A percentile compares a stretch with the other conserved stretches of the same genome.
phyloP scores from a whole-genome alignment of 2,888 invertebrate species.

The Cylloceria caligata region DNA sequence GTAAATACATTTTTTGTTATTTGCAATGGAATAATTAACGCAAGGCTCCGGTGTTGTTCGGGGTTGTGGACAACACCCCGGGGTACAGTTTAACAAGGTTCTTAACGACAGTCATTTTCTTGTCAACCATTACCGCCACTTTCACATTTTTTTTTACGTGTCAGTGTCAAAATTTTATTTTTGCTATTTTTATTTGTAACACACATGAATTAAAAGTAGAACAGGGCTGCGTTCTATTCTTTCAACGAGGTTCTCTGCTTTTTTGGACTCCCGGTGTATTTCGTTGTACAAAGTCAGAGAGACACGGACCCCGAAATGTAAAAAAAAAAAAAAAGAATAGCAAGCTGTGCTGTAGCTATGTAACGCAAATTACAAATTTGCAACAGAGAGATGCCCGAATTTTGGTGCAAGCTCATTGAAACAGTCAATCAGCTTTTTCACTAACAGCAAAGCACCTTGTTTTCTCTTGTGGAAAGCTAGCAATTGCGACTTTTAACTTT shows the following conservation, averaged over 20 bases:
- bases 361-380: not conserved
- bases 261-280: conserved; percentile 4
- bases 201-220: not conserved
- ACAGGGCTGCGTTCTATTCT: conserved; percentile 14
- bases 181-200: not conserved
- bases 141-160: conserved; percentile 21
- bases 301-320: not conserved
- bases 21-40: conserved; percentile 58
- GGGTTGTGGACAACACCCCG: conserved; percentile 20
- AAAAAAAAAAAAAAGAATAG: not conserved
- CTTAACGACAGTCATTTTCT: conserved; percentile 44
- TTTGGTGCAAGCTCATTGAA: not conserved
- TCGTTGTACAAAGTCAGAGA: not conserved
- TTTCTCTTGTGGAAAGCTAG: not conserved
- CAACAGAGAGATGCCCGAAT: not conserved
- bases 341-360: too few relatives aligned
- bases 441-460: not conserved
- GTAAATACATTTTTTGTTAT: too few relatives aligned
- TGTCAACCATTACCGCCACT: conserved; percentile 36
- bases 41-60: conserved; percentile 24
- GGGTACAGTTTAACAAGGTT: conserved; percentile 15
- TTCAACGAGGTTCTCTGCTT: conserved; percentile 56
- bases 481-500: not conserved
- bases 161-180: not conserved
- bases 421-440: not conserved